Evolutionary conservation across 2,888 invertebrate species (phyloP), one percentile per base, ranked within the genome.

Genomic region (Clepsis dumicolana): DNA sequence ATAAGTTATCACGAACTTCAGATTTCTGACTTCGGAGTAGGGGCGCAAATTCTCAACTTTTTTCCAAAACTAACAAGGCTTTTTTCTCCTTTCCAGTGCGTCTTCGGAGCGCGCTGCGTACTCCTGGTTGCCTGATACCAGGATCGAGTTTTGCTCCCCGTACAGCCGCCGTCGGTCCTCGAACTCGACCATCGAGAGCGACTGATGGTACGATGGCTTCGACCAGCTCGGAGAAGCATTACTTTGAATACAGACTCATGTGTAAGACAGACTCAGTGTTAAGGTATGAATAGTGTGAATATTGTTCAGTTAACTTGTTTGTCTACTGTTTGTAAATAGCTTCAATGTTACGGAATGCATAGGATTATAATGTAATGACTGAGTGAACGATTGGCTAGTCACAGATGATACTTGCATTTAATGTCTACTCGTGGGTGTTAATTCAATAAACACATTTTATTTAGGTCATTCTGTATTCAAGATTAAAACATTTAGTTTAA

Each of bases 71-170:
- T 67, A 64, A 64, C 50, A 7, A 57, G n/a, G 72, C 72, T 77
- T 32, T 32, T 77, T 74, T 70, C 77, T 75, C 74, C 76, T 64
- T 93, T 89, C 53, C 90, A 94, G 94, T 88, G 92, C 93, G 74
- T 89, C 94, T 72, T 86, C 91, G 80, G 94, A 94, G 78, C 90
- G 93, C 87, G 83, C 94, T 94, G 94, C 94, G 94, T 94, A 93
- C 81, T 85, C 91, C 85, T 94, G 94, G 94, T 83, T 94, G 41
- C 93, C 93, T n/a, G 92, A 91, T 70, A 89, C 90, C 82, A 91
- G 91, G 80, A 85, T 92, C 63, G 94, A 94, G 79, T 92, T 93
- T 82, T 81, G 87, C 72, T 90, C 91, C 1, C 91, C 91, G 1
- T 90, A 89, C 84, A 88, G 85, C 67, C 88, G 90, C 16, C 87